Conservation (phyloP, 2,797 vertebrate genomes). For the Rhinella marina region DNA sequence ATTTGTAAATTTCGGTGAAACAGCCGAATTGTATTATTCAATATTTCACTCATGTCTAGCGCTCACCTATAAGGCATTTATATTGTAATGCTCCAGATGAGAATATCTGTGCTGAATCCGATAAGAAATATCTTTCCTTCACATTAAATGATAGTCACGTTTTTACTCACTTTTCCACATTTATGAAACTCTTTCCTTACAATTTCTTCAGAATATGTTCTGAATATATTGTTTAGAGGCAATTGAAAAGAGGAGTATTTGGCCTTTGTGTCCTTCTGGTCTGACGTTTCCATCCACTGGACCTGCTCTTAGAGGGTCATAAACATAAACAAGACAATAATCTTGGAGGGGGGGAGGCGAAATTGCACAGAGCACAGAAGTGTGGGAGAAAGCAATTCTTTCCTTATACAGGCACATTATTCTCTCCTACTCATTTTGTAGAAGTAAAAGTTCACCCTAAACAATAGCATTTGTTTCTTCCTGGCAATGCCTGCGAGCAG, state of each 20-base stretch:
- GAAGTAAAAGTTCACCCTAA: constrained; percentile 33
- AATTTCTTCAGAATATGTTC: not conserved
- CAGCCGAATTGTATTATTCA: no score
- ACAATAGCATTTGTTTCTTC: constrained; percentile 42
- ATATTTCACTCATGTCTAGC: no score
- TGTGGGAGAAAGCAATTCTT: not conserved
- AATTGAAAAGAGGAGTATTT: not conserved
- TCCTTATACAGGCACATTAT: not conserved
- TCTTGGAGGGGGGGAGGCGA: no score
- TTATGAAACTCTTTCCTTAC: no score
- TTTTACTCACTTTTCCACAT: no score
- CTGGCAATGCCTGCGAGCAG: not conserved
- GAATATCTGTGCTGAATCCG: no score
- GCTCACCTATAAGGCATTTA: no score
- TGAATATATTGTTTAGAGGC: not conserved
- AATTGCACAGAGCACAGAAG: not conserved
- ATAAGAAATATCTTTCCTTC: no score
- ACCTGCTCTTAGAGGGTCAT: no score
- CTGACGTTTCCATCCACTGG: not conserved
- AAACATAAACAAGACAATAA: not conserved
- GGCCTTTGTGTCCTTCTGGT: not conserved
- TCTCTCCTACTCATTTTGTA: constrained; percentile 42
- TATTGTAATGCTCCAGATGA: no score
- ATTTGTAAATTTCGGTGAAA: no score
- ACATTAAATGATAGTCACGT: no score